Evolutionary conservation across 2,888 invertebrate species (phyloP), one percentile per base, ranked within the genome.

Genomic region (Amphipoea lucens): DNA sequence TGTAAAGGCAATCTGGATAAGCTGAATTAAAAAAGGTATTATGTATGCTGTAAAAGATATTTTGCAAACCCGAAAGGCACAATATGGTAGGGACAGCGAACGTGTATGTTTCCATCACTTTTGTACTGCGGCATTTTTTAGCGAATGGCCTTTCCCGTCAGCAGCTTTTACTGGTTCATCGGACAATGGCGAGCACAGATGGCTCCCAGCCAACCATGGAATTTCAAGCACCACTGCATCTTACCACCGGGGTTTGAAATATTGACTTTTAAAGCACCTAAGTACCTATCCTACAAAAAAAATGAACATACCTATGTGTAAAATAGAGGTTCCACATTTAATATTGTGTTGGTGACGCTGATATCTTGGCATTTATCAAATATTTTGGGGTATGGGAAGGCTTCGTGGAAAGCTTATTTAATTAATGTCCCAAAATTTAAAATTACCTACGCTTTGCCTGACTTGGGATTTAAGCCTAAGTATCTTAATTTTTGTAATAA

Each of bases 171-270:
- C 75, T 82, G 70, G 75, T 84, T 82, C 75, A 51, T 40, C 63
- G 79, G 74, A 79, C 76, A 86, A 86, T 86, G 75, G 76, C 73
- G 73, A 74, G 17, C 69, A 60, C 72, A 83, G 73, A 84, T 84
- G 84, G 84, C 84, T 79, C 75, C n/a, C 70, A 76, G 84, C 84
- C 84, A 84, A 86, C 75, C 75, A 83, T 79, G 60, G 84, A 65
- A 62, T 74, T 85, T 79, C 75, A 79, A 79, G 76, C 79, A 74
- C 73, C 62, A 79, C 62, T 68, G 73, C 74, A 40, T 83, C 75
- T 83, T 67, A 76, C 73, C 70, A 69, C 75, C 65, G 67, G 20
- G 1, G 57, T 76, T 71, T 76, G 36, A n/a, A 66, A 75, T 78
- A 86, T 67, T 51, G 42, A 78, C 74, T 69, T 84, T 71, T 74